Evolutionary conservation across 2,797 vertebrate species (phyloP).

Genomic region (Masticophis lateralis): DNA sequence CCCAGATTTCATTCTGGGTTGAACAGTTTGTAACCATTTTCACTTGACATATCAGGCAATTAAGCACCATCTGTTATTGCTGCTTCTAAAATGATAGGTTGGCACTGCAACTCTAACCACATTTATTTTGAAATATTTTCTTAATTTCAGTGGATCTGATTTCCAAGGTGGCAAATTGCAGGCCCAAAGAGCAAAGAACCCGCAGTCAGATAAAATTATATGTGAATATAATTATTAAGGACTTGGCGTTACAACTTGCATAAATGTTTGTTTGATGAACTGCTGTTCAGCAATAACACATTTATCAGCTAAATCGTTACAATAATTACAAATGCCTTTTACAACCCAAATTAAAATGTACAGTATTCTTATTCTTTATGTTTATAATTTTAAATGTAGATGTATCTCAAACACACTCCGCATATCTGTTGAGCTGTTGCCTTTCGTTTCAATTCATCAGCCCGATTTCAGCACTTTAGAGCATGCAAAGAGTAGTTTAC

Average conservation of each 20-base stretch:
- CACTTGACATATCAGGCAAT: constrained; percentile 5
- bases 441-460: not conserved
- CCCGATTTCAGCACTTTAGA: not conserved
- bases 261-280: constrained; percentile 65
- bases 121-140: not conserved
- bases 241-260: constrained; percentile 51
- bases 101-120: constrained; percentile 25
- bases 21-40: constrained; percentile 19
- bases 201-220: constrained; percentile 60
- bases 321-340: constrained; percentile 66
- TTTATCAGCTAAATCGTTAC: constrained; percentile 60
- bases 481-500: not conserved
- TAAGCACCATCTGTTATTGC: constrained; percentile 24
- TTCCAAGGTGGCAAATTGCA: constrained; percentile 19
- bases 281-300: constrained; percentile 58
- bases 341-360: constrained; percentile 62
- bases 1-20: constrained; percentile 1
- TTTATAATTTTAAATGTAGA: not conserved
- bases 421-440: no score
- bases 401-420: not conserved
- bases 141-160: not conserved
- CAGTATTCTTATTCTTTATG: constrained; percentile 19
- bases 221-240: constrained; percentile 43
- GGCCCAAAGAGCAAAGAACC: constrained; percentile 40
- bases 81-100: constrained; percentile 39